A percentile compares a stretch with the other conserved stretches of the same genome.
Evolutionary conservation across 1,140 invertebrate genomes (phyloP).

Genomic region (Capitella teleta): DNA sequence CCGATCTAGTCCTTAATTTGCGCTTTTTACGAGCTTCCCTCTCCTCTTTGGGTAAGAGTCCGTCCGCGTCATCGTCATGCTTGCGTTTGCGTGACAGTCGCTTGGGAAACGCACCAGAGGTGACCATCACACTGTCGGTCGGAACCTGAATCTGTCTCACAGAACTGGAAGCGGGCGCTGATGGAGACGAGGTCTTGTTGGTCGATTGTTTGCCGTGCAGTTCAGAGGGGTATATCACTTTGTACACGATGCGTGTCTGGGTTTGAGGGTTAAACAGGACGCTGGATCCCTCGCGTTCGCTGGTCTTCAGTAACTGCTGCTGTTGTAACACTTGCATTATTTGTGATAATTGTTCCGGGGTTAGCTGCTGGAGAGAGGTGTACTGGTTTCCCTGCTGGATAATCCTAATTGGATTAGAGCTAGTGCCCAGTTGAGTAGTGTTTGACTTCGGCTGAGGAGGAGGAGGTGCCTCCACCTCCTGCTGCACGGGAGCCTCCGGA

Average conservation of each 20-base stretch:
- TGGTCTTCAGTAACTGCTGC: conserved; percentile 40
- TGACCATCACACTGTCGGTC: conserved; percentile 10
- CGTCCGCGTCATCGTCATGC: conserved; percentile 33
- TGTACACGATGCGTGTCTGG: conserved; percentile 52
- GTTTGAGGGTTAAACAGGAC: conserved; percentile 48
- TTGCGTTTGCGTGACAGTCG: conserved; percentile 23
- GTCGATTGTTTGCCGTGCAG: conserved; percentile 19
- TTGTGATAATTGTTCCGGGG: conserved; percentile 50
- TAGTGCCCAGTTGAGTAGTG: conserved; percentile 50
- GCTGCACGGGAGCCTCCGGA: too few species aligned
- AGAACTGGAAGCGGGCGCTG: conserved; percentile 15
- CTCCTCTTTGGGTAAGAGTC: conserved; percentile 43
- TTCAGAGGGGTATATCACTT: conserved; percentile 43
- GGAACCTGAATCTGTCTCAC: not conserved
- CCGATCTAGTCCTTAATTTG: conserved; percentile 50
- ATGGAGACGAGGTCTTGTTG: not conserved
- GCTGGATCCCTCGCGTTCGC: conserved; percentile 37
- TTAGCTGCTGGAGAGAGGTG: conserved; percentile 50
- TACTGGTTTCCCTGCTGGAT: conserved; percentile 52
- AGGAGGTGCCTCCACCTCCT: too few species aligned
- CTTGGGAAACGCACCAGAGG: conserved; percentile 14
- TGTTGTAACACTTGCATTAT: conserved; percentile 52
- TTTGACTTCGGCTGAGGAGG: too few species aligned
- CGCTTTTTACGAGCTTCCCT: conserved; percentile 50
- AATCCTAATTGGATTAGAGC: conserved; percentile 54